These are phyloP conservation scores for Prunella strophiata DNA, from an alignment of 2,797 vertebrate genomes.

Conservation along the genomic window DNA sequence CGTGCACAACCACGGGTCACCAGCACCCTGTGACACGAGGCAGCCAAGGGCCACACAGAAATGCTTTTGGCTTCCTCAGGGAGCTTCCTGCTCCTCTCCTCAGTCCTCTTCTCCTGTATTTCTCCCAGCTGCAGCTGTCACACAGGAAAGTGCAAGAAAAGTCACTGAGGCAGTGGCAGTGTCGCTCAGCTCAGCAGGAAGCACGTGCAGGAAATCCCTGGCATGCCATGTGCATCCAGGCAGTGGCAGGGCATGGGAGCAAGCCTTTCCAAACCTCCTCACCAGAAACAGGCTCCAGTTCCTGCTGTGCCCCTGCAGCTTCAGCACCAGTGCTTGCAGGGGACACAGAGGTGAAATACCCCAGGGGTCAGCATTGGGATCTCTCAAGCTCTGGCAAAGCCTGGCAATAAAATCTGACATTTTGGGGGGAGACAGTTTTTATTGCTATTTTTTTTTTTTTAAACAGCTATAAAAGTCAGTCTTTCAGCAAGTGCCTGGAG, in stretches of 20 bases:
- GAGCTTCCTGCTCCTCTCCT: background rate
- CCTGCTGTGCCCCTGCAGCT: background rate
- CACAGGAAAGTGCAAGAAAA: background rate
- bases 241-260: background rate
- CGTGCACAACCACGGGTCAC: fast-evolving
- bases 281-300: background rate
- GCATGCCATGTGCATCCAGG: fast-evolving
- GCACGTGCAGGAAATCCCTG: background rate
- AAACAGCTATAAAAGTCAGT: background rate
- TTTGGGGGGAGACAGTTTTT: background rate
- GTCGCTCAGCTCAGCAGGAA: background rate
- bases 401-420: background rate
- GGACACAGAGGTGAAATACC: background rate
- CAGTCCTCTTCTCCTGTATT: background rate
- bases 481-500: background rate
- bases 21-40: background rate
- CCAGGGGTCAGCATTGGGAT: background rate
- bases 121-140: background rate
- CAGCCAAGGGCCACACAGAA: background rate
- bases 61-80: background rate
- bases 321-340: background rate
- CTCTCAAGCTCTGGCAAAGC: background rate
- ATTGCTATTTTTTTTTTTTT: background rate
- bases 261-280: background rate
- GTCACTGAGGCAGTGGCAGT: background rate